These are phyloP conservation scores for Ceryle rudis DNA, from an alignment of 2,797 vertebrate species.

Conservation along the genomic window DNA sequence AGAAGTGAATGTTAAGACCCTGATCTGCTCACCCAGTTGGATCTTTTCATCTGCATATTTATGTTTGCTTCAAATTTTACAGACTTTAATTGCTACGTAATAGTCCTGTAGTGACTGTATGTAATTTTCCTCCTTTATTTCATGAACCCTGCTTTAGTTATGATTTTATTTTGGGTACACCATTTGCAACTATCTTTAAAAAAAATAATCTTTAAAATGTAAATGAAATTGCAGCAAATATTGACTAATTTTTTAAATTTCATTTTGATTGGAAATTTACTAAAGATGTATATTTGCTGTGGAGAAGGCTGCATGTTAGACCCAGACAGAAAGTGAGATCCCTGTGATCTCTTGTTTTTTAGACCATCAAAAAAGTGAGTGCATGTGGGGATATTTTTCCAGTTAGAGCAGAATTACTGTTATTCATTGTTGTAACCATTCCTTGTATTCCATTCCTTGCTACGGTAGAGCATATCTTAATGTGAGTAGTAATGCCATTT, in stretches of 20 bases:
- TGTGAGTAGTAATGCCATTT: not conserved
- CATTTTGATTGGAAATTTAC: not conserved
- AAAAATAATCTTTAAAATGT: not conserved
- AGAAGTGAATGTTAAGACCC: not conserved
- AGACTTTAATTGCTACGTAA: not conserved
- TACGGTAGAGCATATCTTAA: not conserved
- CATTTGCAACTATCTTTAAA: not conserved
- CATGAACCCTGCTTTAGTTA: not conserved
- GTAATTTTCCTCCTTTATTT: not conserved
- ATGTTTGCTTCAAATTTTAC: not conserved
- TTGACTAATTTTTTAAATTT: not conserved
- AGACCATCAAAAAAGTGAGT: not conserved
- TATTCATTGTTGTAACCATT: not conserved
- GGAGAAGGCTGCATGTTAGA: not conserved
- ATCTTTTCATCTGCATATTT: not conserved
- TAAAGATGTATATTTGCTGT: not conserved
- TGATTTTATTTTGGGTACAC: not conserved
- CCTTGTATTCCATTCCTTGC: not conserved
- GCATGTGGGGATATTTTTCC: not conserved
- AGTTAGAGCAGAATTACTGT: not conserved
- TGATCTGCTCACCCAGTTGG: not conserved
- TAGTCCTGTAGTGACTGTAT: not conserved
- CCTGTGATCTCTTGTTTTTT: not conserved
- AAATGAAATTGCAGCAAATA: not conserved
- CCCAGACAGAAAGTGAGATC: not conserved